Evolutionary conservation across 2,797 vertebrate species (phyloP).

Genomic region (Mus caroli): DNA sequence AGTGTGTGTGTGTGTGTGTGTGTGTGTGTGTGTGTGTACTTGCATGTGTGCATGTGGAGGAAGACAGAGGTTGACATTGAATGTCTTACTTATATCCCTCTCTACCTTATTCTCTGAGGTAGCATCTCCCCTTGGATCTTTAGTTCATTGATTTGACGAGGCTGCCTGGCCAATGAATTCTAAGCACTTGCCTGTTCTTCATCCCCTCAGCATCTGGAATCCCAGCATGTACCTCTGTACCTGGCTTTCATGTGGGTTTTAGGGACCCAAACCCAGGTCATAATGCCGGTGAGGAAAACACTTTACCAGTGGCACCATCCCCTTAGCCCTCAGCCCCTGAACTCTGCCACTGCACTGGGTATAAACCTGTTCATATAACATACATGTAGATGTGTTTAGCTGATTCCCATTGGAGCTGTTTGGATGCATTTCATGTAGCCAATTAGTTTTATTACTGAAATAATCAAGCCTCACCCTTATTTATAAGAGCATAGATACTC

Average conservation of each 20-base stretch:
- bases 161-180: not conserved
- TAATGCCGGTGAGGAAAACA: not conserved
- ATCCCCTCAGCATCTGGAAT: not conserved
- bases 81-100: not conserved
- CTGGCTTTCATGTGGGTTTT: not conserved
- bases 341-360: not conserved
- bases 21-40: not conserved
- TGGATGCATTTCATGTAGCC: not conserved
- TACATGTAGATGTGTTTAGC: not conserved
- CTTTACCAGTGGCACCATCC: not conserved
- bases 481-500: conserved; percentile 13
- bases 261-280: not conserved
- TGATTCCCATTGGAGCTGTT: not conserved
- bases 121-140: not conserved
- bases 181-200: not conserved
- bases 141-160: not conserved
- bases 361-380: accelerated
- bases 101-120: not conserved
- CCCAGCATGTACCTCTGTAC: not conserved
- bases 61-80: not conserved
- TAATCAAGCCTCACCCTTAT: not conserved
- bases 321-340: not conserved
- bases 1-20: not conserved
- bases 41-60: not conserved
- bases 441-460: not conserved